Percentiles rank a stretch among this genome's conserved stretches.
phyloP scores from a whole-genome alignment of 2,113 vertebrate genomes.

The Coreoperca whiteheadi region DNA sequence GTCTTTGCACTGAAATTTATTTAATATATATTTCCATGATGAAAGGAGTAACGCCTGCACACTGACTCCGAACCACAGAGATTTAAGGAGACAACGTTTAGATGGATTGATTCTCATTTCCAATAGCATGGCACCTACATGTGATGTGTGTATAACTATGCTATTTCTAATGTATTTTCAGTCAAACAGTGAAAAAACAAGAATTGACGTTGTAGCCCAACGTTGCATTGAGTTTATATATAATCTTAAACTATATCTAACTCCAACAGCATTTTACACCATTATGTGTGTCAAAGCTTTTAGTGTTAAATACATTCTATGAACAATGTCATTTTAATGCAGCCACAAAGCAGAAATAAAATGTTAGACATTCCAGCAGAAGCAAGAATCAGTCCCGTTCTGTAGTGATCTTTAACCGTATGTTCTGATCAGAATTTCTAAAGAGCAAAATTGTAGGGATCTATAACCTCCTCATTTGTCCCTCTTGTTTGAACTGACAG shows the following conservation, averaged over 20 bases:
- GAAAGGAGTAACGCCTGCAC: neutral
- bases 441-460: slow-evolving; percentile 54
- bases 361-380: slow-evolving; percentile 14
- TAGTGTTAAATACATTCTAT: neutral
- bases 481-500: slow-evolving; percentile 66
- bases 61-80: neutral
- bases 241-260: slow-evolving; percentile 11
- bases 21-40: neutral
- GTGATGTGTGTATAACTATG: neutral
- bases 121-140: neutral
- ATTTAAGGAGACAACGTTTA: neutral
- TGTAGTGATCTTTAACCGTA: slow-evolving; percentile 33
- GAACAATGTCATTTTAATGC: slow-evolving; percentile 3
- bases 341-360: slow-evolving; percentile 32
- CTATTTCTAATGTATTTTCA: neutral
- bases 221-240: neutral
- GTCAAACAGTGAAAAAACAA: neutral
- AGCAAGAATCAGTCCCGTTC: slow-evolving; percentile 10
- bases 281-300: slow-evolving; percentile 10
- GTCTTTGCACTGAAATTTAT: neutral
- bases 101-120: neutral
- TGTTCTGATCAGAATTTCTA: slow-evolving; percentile 44
- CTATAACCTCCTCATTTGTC: slow-evolving; percentile 59
- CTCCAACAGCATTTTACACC: neutral
- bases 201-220: neutral